Evolutionary conservation across 1,140 invertebrate species (phyloP), one percentile per base, ranked within the genome.

Genomic region (Tetranychus cinnabarinus): DNA sequence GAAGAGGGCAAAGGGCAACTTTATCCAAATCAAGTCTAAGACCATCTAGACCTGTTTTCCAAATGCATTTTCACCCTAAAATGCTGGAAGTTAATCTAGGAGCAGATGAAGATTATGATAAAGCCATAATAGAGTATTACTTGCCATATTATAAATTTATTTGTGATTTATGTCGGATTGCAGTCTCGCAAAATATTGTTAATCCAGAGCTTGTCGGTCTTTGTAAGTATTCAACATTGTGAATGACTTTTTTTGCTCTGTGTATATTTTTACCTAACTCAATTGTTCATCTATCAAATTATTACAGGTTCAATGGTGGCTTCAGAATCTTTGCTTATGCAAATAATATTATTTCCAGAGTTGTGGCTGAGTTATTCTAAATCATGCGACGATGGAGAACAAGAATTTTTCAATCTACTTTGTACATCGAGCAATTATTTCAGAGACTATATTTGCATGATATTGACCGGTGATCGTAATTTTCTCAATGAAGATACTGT

Each of bases 141-240:
- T 71, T 78, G 50, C 85, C 84, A 0, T 89, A 89, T 72, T 85
- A 89, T 69, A 79, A 81, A 57, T 80, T 88, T 52, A 79, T 88
- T 65, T 88, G 92, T 70, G 81, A 86, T 31, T 82, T 92, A 75
- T 87, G 87, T 72, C 78, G 88, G 23, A 78, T 92, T 63, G 88
- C 88, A 47, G 82, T 90, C 54, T 84, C 82, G 68, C 79, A 84
- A 63, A 82, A 85, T 64, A 82, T 80, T 65, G 79, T 88, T 72
- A 82, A 80, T 31, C 82, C 86, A 67, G 79, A 82, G 54, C 73
- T 89, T 52, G 80, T 89, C 61, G 82, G 81, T 67, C 71, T 89
- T 55, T 84, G 83, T 73, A 68, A 67, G 69, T 70, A 42, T 31
- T 48, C 23, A 34, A 56, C 12, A 31, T 23, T 23, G 23, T 23